phyloP scores from a whole-genome alignment of 2,888 invertebrate genomes.

The Dorcus hopei region DNA sequence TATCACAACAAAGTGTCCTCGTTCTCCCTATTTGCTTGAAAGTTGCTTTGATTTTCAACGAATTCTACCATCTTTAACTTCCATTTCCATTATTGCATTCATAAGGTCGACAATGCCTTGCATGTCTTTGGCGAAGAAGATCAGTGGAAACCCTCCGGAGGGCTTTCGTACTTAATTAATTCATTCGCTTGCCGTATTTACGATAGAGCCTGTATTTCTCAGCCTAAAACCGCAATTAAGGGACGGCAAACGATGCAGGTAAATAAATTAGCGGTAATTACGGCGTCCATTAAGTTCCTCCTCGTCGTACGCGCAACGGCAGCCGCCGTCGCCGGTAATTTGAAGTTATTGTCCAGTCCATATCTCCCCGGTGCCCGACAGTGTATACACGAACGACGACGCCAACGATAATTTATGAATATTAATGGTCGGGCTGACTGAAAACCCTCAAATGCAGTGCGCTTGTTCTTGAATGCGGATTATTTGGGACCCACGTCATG shows the following conservation, averaged over 20 bases:
- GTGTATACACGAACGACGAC: too few relatives aligned
- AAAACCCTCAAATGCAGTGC: conserved; percentile 23
- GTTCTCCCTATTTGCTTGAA: too few relatives aligned
- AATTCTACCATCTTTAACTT: too few relatives aligned
- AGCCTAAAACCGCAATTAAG: not conserved
- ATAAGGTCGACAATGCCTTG: too few relatives aligned
- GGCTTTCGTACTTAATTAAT: conserved; percentile 4
- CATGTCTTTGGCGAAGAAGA: too few relatives aligned
- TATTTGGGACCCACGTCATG: conserved; percentile 25
- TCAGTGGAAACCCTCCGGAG: too few relatives aligned
- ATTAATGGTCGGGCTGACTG: conserved; percentile 30
- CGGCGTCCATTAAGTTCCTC: conserved; percentile 16
- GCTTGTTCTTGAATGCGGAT: conserved; percentile 21
- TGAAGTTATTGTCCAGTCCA: conserved; percentile 42
- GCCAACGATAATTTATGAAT: conserved; percentile 39
- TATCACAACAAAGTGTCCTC: too few relatives aligned
- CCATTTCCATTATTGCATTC: too few relatives aligned
- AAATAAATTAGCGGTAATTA: conserved; percentile 18
- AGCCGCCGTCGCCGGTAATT: conserved; percentile 36
- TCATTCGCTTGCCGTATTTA: conserved; percentile 5
- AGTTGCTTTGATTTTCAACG: too few relatives aligned
- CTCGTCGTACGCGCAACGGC: conserved; percentile 20
- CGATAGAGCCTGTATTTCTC: not conserved
- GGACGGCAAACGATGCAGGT: conserved; percentile 13
- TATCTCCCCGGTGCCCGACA: conserved; percentile 34